phyloP scores from a whole-genome alignment of 1,140 invertebrate genomes.

The Neodiprion lecontei region DNA sequence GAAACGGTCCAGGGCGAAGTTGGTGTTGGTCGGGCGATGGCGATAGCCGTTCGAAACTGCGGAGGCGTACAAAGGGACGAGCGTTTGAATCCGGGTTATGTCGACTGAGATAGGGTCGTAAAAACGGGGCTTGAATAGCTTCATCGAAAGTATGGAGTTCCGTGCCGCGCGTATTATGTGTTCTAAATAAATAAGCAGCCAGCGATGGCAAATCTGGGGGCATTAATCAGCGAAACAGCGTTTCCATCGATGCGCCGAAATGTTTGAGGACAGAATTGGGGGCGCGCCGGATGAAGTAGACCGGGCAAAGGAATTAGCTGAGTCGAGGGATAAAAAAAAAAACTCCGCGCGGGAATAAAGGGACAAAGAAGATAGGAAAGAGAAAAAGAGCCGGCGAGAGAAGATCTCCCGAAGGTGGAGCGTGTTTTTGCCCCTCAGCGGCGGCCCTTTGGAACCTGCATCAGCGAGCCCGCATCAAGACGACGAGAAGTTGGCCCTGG shows the following conservation, averaged over 20 bases:
- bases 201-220: slow-evolving; percentile 47
- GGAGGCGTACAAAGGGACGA: not conserved
- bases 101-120: slow-evolving; percentile 48
- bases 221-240: slow-evolving; percentile 49
- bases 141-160: slow-evolving; percentile 47
- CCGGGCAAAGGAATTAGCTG: too few relatives aligned
- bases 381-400: slow-evolving; percentile 10
- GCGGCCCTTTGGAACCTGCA: slow-evolving; percentile 29
- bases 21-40: too few relatives aligned
- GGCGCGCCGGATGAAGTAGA: too few relatives aligned
- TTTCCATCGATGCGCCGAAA: slow-evolving; percentile 31
- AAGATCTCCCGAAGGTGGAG: slow-evolving; percentile 35
- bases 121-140: slow-evolving; percentile 55
- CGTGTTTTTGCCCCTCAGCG: slow-evolving; percentile 50
- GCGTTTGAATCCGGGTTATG: not conserved
- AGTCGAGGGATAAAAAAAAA: too few relatives aligned
- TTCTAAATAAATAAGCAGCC: slow-evolving; percentile 27
- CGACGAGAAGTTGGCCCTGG: slow-evolving; percentile 42
- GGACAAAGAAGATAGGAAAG: slow-evolving; percentile 13
- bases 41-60: not conserved
- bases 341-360: not conserved
- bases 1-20: too few relatives aligned
- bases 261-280: slow-evolving; percentile 14
- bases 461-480: slow-evolving; percentile 31
- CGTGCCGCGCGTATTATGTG: too few relatives aligned